Evolutionary conservation across 2,888 invertebrate genomes (phyloP).

Genomic region (Operophtera brumata): DNA sequence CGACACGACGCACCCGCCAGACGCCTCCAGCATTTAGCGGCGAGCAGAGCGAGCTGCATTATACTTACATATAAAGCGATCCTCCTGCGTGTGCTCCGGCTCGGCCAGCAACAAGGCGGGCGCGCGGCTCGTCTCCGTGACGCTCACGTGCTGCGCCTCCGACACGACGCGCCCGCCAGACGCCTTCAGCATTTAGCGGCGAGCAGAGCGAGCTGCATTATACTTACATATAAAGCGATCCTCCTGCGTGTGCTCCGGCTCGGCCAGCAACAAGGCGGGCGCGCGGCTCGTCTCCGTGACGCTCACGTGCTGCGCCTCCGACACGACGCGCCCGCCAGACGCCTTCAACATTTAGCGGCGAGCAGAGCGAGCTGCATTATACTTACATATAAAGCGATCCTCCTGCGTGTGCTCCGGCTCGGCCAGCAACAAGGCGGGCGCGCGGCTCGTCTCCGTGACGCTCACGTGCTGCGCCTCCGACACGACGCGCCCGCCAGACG

Average conservation of each 20-base stretch:
- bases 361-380: no score
- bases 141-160: no score
- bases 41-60: no score
- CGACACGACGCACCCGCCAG: no score
- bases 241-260: conserved; percentile 68
- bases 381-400: conserved; percentile 64
- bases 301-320: no score
- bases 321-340: no score
- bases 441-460: conserved; percentile 25
- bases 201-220: no score
- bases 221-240: conserved; percentile 64
- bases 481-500: no score
- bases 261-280: conserved; percentile 52
- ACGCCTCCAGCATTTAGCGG: conserved; percentile 35
- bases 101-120: conserved; percentile 56
- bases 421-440: conserved; percentile 47
- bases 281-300: conserved; percentile 26
- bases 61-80: conserved; percentile 62
- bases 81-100: conserved; percentile 67
- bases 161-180: no score
- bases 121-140: conserved; percentile 26
- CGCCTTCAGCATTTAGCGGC: conserved; percentile 36
- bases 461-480: no score
- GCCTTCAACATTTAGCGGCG: conserved; percentile 37
- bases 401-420: conserved; percentile 71